phyloP scores from a whole-genome alignment of 2,113 vertebrate species.

The Laticauda colubrina region DNA sequence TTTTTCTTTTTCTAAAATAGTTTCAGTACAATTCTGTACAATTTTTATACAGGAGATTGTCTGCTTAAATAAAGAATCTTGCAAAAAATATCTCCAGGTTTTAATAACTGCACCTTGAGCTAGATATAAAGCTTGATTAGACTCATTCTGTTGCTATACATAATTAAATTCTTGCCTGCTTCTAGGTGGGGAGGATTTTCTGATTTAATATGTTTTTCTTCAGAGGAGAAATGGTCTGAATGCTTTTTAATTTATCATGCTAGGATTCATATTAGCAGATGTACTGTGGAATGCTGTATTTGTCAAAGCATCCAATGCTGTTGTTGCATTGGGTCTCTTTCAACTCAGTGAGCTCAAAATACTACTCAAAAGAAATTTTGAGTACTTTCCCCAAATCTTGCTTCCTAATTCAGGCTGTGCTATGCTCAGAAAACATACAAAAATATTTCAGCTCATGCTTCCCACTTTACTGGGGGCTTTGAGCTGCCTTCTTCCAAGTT shows the following conservation, averaged over 20 bases:
- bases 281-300: background rate
- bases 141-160: constrained; percentile 9
- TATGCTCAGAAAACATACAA: background rate
- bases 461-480: background rate
- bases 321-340: background rate
- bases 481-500: background rate
- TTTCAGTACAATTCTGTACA: constrained; percentile 12
- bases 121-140: constrained; percentile 24
- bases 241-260: background rate
- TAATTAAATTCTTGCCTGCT: constrained; percentile 19
- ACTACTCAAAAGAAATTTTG: background rate
- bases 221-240: background rate
- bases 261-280: background rate
- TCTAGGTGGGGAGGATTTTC: constrained; percentile 22
- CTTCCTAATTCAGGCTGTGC: background rate
- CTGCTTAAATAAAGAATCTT: constrained; percentile 23
- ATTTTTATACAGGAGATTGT: background rate
- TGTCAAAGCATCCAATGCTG: background rate
- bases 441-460: background rate
- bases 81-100: background rate
- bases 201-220: constrained; percentile 15
- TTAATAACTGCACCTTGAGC: constrained; percentile 14
- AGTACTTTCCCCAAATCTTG: background rate
- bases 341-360: background rate
- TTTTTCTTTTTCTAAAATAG: constrained; percentile 14